These are phyloP conservation scores for Notodonta dromedarius DNA, from an alignment of 2,888 invertebrate genomes.

Conservation along the genomic window DNA sequence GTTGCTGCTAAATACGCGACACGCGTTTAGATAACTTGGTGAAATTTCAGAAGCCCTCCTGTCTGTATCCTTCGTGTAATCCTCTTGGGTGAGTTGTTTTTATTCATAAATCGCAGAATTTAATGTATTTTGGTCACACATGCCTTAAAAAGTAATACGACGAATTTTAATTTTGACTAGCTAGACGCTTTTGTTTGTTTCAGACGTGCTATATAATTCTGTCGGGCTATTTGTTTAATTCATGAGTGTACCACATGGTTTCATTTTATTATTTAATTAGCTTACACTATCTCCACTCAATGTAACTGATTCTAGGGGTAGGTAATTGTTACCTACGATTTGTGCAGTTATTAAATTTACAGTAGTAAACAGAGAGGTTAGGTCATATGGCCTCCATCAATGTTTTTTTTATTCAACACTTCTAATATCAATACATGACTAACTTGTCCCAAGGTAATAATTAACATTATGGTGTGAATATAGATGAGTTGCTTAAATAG, in stretches of 20 bases:
- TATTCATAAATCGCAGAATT: constrained; percentile 2
- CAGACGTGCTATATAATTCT: constrained; percentile 21
- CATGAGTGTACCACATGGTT: constrained; percentile 30
- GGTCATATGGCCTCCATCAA: constrained; percentile 19
- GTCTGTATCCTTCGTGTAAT: constrained; percentile 4
- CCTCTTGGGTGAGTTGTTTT: background rate
- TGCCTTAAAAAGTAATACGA: constrained; percentile 22
- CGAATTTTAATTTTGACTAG: constrained; percentile 22
- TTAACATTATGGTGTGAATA: background rate
- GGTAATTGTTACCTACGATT: background rate
- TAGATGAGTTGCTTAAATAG: too few relatives aligned
- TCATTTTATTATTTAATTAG: constrained; percentile 19
- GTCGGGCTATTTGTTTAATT: constrained; percentile 25
- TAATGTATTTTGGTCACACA: constrained; percentile 18
- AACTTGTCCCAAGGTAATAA: background rate
- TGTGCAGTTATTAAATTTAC: background rate
- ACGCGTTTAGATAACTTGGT: constrained; percentile 17
- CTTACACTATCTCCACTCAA: background rate
- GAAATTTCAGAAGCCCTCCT: constrained; percentile 14
- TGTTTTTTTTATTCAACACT: background rate
- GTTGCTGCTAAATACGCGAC: constrained; percentile 32
- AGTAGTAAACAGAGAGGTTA: constrained; percentile 25
- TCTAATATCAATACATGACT: too few relatives aligned
- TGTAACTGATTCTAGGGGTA: background rate
- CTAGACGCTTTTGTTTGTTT: constrained; percentile 24